A percentile compares a stretch with the other conserved stretches of the same genome.
phyloP scores from a whole-genome alignment of 2,888 invertebrate genomes.

The Spisula solida region DNA sequence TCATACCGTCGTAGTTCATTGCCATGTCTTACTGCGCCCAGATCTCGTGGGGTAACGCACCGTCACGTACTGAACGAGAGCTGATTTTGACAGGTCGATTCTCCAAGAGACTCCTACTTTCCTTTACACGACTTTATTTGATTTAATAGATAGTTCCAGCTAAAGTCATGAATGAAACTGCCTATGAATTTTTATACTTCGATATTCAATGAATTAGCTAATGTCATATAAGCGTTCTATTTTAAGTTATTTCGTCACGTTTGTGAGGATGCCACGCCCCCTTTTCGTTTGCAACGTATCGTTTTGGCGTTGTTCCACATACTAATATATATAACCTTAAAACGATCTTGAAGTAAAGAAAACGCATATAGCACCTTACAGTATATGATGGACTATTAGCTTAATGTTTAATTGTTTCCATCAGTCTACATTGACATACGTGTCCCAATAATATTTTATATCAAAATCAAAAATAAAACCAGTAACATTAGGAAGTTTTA shows the following conservation, averaged over 20 bases:
- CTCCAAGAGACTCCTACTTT: slow-evolving; percentile 40
- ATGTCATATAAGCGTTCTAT: not conserved
- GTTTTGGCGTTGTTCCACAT: slow-evolving; percentile 57
- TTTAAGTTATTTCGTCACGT: not conserved
- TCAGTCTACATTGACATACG: no score
- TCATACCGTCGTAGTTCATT: slow-evolving; percentile 86
- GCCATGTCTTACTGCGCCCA: slow-evolving; percentile 85
- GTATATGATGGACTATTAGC: not conserved
- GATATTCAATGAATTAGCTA: not conserved
- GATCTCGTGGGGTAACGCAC: slow-evolving; percentile 86
- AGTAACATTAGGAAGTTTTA: not conserved
- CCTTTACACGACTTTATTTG: slow-evolving; percentile 29
- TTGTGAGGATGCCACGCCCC: slow-evolving; percentile 64
- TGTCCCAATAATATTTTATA: slow-evolving; percentile 19
- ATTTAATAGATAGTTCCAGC: not conserved
- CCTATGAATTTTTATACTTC: slow-evolving; percentile 38
- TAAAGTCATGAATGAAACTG: slow-evolving; percentile 63
- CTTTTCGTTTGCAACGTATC: slow-evolving; percentile 45
- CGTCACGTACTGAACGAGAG: slow-evolving; percentile 77
- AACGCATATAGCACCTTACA: slow-evolving; percentile 15
- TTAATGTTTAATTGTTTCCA: no score
- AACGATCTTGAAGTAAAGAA: slow-evolving; percentile 53
- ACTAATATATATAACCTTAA: slow-evolving; percentile 65
- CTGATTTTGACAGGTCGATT: slow-evolving; percentile 64
- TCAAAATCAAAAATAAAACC: not conserved